Base-by-base conservation (phyloP, 2,797 vertebrate species). In the Trematomus bernacchii region DNA sequence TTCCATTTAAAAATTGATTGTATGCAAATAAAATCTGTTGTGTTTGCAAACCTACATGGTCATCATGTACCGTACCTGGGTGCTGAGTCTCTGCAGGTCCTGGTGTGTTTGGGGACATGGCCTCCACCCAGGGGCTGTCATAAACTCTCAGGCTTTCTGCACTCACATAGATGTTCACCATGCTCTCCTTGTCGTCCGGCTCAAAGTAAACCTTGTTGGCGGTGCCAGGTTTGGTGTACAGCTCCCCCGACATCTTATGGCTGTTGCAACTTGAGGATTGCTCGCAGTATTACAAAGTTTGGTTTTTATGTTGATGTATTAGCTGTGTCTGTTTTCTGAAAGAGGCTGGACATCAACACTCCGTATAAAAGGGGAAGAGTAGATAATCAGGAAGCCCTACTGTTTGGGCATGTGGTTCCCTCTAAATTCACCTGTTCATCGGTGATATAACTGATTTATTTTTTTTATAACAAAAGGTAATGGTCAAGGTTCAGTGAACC, bases 141-240 rank as follows among this genome's bases (percentile, higher is more conserved):
- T 58, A 84, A 43, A 93, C 80, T 58, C 8, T 83, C 66, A 93
- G 82, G 73, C 88, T 93, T 46, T 89, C 90, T 48, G 76, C 57
- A 48, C 85, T 92, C 19, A 91, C 80, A 19, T 84, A 93, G 66
- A 92, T 85, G 55, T 90, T 85, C 59, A 90, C 66, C 16, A n/a
- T 33, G n/a, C n/a, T 83, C 12, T 87, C 80, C 27, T 72, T 81
- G 42, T 62, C 12, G 3, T 81, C 62, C 19, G 58, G 52, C 10
- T 66, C 64, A 57, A 10, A 48, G 55, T 42, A 66, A 77, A 73
- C 46, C 7, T 30, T 62, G n/a, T 54, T 61, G 4, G 27, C 11
- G 14, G n/a, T 19, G 46, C n/a, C 79, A 0, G 79, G 30, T 16
- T 79, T 42, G 30, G n/a, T 0, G 10, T 10, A 53, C n/a, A 77